phyloP scores from a whole-genome alignment of 2,797 vertebrate genomes.

The Rhabdomys pumilio region DNA sequence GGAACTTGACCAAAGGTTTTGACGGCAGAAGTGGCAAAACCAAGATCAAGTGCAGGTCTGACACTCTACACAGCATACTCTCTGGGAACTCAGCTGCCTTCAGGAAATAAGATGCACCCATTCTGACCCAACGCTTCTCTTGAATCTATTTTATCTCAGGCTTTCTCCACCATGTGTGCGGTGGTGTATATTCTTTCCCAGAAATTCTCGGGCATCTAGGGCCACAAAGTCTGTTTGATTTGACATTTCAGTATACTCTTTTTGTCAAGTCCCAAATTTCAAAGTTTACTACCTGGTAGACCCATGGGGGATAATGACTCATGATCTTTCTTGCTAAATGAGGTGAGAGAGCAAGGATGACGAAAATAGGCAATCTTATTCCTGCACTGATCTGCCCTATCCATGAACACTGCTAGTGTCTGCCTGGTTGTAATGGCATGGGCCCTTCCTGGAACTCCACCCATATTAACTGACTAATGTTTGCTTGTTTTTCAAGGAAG shows the following conservation, averaged over 20 bases:
- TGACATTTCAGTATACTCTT: neutral
- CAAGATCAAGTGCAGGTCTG: neutral
- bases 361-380: neutral
- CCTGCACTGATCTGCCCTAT: neutral
- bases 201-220: neutral
- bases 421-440: neutral
- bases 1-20: neutral
- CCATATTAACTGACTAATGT: neutral
- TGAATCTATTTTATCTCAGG: neutral
- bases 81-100: neutral
- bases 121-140: neutral
- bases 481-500: constrained; percentile 54
- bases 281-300: neutral
- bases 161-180: neutral
- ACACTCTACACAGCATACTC: neutral
- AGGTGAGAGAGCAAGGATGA: neutral
- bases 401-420: neutral
- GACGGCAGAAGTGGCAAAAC: neutral
- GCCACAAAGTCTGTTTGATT: neutral
- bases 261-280: constrained; percentile 17
- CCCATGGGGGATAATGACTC: neutral
- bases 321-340: constrained; percentile 6
- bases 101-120: neutral
- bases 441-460: neutral
- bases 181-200: neutral